Conservation (phyloP, 2,888 invertebrate species). For the Clitarchus hookeri region DNA sequence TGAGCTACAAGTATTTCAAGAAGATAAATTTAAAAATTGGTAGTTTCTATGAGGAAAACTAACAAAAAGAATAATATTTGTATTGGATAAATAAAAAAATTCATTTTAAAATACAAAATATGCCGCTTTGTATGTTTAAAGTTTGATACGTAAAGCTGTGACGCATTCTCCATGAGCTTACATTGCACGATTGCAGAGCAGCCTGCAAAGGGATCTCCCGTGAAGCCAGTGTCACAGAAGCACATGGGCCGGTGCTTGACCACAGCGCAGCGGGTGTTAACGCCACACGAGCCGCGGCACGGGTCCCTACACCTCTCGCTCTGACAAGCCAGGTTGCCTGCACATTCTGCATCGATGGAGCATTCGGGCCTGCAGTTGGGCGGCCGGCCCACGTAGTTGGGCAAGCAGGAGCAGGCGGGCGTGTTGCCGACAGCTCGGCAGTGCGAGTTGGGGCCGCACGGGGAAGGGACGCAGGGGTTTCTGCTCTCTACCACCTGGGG, state of each 20-base stretch:
- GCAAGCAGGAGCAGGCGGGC: constrained; percentile 78
- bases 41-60: no score
- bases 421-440: constrained; percentile 77
- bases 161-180: constrained; percentile 46
- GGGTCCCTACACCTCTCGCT: constrained; percentile 82
- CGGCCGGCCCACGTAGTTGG: constrained; percentile 78
- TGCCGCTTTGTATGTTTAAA: no score
- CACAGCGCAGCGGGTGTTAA: constrained; percentile 76
- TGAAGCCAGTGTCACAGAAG: constrained; percentile 76
- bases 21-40: no score
- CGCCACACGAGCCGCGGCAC: constrained; percentile 83
- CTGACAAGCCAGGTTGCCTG: constrained; percentile 80
- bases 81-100: no score
- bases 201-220: constrained; percentile 84
- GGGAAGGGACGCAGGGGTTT: constrained; percentile 80
- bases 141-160: no score
- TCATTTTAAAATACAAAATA: no score
- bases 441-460: constrained; percentile 83
- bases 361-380: constrained; percentile 88
- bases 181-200: constrained; percentile 58
- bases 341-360: constrained; percentile 81
- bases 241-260: constrained; percentile 84
- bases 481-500: constrained; percentile 51
- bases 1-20: no score
- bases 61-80: no score